Evolutionary conservation across 2,797 vertebrate genomes (phyloP).

Genomic region (Phrynocephalus guinanensis): DNA sequence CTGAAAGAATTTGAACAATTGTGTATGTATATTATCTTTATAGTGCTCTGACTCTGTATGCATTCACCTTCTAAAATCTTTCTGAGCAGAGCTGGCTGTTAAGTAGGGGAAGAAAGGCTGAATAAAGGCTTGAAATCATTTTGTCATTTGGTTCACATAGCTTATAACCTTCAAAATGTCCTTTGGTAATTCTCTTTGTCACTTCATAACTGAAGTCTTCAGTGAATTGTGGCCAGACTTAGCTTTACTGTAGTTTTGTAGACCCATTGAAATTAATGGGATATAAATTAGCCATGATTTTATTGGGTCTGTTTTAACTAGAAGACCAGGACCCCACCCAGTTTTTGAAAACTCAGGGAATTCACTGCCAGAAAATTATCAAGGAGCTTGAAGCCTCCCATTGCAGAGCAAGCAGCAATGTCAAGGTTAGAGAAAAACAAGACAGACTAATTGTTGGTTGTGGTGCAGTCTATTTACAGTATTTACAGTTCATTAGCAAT

Average conservation of each 20-base stretch:
- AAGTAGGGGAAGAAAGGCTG: no score
- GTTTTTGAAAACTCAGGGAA: no score
- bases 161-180: slow-evolving; percentile 54
- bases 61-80: slow-evolving; percentile 59
- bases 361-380: no score
- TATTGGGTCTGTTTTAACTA: not conserved
- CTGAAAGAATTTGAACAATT: slow-evolving; percentile 29
- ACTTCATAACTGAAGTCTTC: slow-evolving; percentile 49
- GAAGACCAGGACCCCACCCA: no score
- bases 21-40: slow-evolving; percentile 51
- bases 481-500: no score
- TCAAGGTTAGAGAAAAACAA: no score
- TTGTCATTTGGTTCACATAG: slow-evolving; percentile 20
- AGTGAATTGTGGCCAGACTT: not conserved
- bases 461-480: no score
- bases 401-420: no score
- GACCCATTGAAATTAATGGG: not conserved
- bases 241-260: not conserved
- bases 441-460: no score
- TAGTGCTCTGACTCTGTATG: slow-evolving; percentile 45
- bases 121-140: no score
- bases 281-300: not conserved
- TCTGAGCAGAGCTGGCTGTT: slow-evolving; percentile 47
- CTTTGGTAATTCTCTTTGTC: slow-evolving; percentile 47
- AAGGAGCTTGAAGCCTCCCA: no score